A percentile compares a stretch with the other conserved stretches of the same genome.
These are phyloP conservation scores for Simalia tracyae DNA, from an alignment of 2,797 vertebrate species.

Conservation along the genomic window DNA sequence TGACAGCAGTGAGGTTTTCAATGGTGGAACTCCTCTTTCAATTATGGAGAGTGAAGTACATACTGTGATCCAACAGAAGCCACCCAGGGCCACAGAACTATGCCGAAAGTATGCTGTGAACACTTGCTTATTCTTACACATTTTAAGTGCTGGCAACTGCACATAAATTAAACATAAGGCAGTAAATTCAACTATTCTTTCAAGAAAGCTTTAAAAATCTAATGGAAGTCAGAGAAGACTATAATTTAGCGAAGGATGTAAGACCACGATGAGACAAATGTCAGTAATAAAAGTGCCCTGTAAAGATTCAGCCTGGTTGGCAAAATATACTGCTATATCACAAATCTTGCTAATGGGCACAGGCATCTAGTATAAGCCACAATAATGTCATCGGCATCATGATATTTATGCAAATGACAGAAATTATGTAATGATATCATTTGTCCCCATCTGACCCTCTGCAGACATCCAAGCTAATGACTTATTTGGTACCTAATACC, in stretches of 20 bases:
- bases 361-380: neutral
- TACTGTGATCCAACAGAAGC: neutral
- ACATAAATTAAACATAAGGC: neutral
- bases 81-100: neutral
- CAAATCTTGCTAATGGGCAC: neutral
- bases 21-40: neutral
- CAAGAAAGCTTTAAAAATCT: neutral
- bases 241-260: neutral
- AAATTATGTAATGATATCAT: neutral
- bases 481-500: neutral
- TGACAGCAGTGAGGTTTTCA: neutral
- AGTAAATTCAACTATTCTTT: neutral
- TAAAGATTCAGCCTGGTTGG: neutral
- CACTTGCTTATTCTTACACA: neutral
- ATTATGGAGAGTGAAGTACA: neutral
- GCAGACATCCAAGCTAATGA: neutral
- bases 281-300: neutral
- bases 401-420: neutral
- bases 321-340: neutral
- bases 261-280: neutral
- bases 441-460: neutral
- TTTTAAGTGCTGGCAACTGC: neutral
- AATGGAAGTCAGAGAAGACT: neutral
- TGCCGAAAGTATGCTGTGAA: neutral
- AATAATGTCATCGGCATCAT: neutral